A percentile compares a stretch with the other conserved stretches of the same genome.
Evolutionary conservation across 1,140 invertebrate species (phyloP).

Genomic region (Drosophila truncata): DNA sequence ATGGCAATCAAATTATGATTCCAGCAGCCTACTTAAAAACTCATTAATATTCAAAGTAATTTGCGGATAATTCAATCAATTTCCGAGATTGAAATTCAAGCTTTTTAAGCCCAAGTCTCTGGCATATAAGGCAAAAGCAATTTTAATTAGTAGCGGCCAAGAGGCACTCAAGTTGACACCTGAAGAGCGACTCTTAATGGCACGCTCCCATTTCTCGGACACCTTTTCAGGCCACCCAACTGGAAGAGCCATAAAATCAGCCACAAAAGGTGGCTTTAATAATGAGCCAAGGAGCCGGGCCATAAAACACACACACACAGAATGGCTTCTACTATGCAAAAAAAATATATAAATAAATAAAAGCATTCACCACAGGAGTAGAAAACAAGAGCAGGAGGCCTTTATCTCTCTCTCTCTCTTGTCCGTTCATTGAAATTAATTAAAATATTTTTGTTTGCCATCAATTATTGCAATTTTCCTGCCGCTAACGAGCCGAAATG

Average conservation of each 20-base stretch:
- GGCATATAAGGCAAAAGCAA: slow-evolving; percentile 20
- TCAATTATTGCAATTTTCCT: slow-evolving; percentile 78
- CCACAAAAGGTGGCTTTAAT: slow-evolving; percentile 71
- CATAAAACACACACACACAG: slow-evolving; percentile 44
- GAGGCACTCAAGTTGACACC: slow-evolving; percentile 36
- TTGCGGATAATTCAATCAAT: slow-evolving; percentile 43
- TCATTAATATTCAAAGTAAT: slow-evolving; percentile 33
- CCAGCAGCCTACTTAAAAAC: slow-evolving; percentile 30
- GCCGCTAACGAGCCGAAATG: slow-evolving; percentile 69
- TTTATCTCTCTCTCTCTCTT: slow-evolving; percentile 1
- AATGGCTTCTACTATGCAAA: slow-evolving; percentile 32
- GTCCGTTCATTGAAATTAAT: slow-evolving; percentile 73
- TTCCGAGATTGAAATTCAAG: slow-evolving; percentile 10
- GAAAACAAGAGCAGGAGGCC: slow-evolving; percentile 9
- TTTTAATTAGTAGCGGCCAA: slow-evolving; percentile 45
- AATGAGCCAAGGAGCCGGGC: slow-evolving; percentile 49
- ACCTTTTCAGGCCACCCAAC: slow-evolving; percentile 37
- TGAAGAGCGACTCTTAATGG: slow-evolving; percentile 29
- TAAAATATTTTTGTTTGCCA: slow-evolving; percentile 68
- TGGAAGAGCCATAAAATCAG: slow-evolving; percentile 68
- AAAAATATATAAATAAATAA: slow-evolving; percentile 3
- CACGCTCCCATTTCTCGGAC: slow-evolving; percentile 39
- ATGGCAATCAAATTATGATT: slow-evolving; percentile 41
- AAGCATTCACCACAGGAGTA: not conserved
- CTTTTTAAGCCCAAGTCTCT: not conserved